These are phyloP conservation scores for Folsomia candida DNA, from an alignment of 2,888 invertebrate species.

Conservation along the genomic window DNA sequence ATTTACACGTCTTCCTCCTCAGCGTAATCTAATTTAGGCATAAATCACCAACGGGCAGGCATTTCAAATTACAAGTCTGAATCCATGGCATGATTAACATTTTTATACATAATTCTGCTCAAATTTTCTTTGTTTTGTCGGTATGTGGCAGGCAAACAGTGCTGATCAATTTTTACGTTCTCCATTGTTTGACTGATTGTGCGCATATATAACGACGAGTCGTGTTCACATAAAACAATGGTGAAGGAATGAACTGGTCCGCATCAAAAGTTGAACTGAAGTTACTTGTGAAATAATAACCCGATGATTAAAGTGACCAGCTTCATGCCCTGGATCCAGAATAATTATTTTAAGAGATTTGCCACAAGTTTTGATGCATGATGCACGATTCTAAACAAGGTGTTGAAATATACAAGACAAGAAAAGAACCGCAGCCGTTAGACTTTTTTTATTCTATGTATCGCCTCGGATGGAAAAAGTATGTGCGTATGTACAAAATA, in stretches of 20 bases:
- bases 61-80: conserved; percentile 22
- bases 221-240: background rate
- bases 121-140: conserved; percentile 14
- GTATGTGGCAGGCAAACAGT: background rate
- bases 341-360: conserved; percentile 39
- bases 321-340: conserved; percentile 47
- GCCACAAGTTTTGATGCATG: conserved; percentile 41
- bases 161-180: background rate
- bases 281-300: background rate
- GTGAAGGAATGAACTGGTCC: background rate
- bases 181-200: background rate
- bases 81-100: conserved; percentile 23
- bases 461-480: background rate
- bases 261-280: background rate
- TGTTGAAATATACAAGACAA: conserved; percentile 42
- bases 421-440: conserved; percentile 21
- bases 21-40: conserved; percentile 28
- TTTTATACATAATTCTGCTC: background rate
- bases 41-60: conserved; percentile 25
- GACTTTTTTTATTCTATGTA: background rate
- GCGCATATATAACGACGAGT: background rate
- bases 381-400: conserved; percentile 39
- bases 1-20: background rate
- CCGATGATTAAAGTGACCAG: conserved; percentile 24
- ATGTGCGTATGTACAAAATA: background rate